Evolutionary conservation across 2,888 invertebrate species (phyloP).

Genomic region (Cataglyphis rosenhaueri): DNA sequence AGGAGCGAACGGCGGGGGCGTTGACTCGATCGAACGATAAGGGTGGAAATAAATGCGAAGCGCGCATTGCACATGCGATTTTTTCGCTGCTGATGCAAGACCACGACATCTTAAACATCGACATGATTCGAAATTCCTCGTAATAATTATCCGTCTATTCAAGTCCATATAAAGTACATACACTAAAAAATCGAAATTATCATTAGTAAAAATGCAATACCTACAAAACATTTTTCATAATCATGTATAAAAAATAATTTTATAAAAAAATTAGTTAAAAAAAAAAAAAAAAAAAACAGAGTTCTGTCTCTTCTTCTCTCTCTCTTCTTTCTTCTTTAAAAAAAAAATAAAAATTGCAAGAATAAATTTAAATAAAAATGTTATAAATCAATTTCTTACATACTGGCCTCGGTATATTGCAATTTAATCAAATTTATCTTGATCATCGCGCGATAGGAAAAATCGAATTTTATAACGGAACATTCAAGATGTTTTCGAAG

Average conservation of each 20-base stretch:
- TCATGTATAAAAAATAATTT: background rate
- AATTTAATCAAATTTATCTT: constrained; percentile 12
- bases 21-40: constrained; percentile 65
- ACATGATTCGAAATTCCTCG: background rate
- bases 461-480: background rate
- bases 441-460: background rate
- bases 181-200: background rate
- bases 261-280: background rate
- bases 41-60: constrained; percentile 60
- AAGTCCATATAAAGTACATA: background rate
- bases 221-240: background rate
- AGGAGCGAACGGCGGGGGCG: constrained; percentile 49
- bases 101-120: constrained; percentile 32
- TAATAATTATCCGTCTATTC: background rate
- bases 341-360: background rate
- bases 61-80: constrained; percentile 48
- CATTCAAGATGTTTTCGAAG: background rate
- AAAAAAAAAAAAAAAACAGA: background rate
- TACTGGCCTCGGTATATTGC: background rate
- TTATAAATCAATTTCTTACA: constrained; percentile 15
- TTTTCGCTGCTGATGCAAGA: constrained; percentile 46
- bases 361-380: constrained; percentile 36
- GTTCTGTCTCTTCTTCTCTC: background rate
- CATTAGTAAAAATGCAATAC: background rate
- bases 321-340: no score